Evolutionary conservation across 1,140 invertebrate species (phyloP).

Genomic region (Trachymyrmex cornetzi): DNA sequence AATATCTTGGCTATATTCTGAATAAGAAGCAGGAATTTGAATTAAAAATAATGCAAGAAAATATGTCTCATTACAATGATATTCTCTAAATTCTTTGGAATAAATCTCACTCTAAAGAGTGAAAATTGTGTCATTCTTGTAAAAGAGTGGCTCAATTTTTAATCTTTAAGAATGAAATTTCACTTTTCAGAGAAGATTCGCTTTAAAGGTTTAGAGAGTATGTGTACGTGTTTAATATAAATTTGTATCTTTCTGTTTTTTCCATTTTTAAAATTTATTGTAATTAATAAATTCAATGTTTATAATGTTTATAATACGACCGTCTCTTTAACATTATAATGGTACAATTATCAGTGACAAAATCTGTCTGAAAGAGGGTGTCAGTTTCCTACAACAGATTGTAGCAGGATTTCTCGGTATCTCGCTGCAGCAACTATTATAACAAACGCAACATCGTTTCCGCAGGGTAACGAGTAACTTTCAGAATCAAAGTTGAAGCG

Average conservation of each 20-base stretch:
- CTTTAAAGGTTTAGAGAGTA: no score
- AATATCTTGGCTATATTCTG: slow-evolving; percentile 5
- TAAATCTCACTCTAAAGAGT: no score
- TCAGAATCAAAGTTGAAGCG: slow-evolving; percentile 60
- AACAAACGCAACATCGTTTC: slow-evolving; percentile 55
- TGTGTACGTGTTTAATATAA: background rate
- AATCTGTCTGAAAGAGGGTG: background rate
- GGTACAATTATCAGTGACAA: background rate
- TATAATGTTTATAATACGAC: no score
- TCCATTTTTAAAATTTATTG: background rate
- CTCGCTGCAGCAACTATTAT: slow-evolving; percentile 31
- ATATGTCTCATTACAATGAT: background rate
- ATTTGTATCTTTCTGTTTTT: background rate
- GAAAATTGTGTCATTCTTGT: no score
- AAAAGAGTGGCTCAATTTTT: no score
- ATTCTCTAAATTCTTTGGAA: background rate
- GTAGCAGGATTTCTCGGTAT: background rate
- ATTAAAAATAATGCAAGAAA: background rate
- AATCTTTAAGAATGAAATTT: no score
- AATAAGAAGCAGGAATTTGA: slow-evolving; percentile 4
- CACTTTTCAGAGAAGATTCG: no score
- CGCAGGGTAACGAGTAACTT: slow-evolving; percentile 57
- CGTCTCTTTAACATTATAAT: background rate
- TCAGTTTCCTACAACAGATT: background rate
- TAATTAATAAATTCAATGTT: no score